Evolutionary conservation across 1,140 invertebrate genomes (phyloP), one percentile per base, ranked within the genome.

Genomic region (Eulimnadia texana): DNA sequence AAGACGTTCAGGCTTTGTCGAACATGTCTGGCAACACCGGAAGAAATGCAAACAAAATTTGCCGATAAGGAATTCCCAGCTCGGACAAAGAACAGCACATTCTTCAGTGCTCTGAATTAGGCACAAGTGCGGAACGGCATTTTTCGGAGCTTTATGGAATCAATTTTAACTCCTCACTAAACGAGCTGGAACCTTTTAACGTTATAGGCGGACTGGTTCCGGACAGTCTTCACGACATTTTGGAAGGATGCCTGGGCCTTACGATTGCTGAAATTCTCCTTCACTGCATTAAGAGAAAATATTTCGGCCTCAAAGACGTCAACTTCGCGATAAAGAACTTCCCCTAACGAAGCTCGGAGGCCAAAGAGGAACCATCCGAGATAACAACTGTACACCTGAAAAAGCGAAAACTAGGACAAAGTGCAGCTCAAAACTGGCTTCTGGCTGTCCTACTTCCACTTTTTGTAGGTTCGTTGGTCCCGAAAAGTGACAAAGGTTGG

Each of bases 121-220:
- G n/a, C 19, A 59, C 20, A 33, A 55, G 25, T 23, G 29, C 42
- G 1, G 24, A 24, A 62, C 29, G 58, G 27, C 16, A 62, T 57
- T 56, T 50, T 59, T 49, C 29, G 10, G 25, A 42, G 33, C 49
- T 59, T 42, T 59, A 59, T 33, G 58, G 58, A 3, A 27, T 59
- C 10, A 2, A 42, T 2, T 42, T 33, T 24, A 22, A 19, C 16
- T 50, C 61, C 13, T 16, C 50, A 19, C 50, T 60, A 1, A 62
- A 62, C 22, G 56, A 62, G 47, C 47, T 62, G 19, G 47, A 62
- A 24, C 50, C 19, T 33, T 62, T 62, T 25, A 13, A 62, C 27
- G 51, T 54, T 19, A 62, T 56, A 20, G 28, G 42, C 11, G 53
- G 53, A 22, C 16, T 62, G 16, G 22, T 49, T 10, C 53, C 42